These are phyloP conservation scores for Ephydatia muelleri DNA, from an alignment of 37 sponge, comb jelly and placozoan species.

Conservation along the genomic window DNA sequence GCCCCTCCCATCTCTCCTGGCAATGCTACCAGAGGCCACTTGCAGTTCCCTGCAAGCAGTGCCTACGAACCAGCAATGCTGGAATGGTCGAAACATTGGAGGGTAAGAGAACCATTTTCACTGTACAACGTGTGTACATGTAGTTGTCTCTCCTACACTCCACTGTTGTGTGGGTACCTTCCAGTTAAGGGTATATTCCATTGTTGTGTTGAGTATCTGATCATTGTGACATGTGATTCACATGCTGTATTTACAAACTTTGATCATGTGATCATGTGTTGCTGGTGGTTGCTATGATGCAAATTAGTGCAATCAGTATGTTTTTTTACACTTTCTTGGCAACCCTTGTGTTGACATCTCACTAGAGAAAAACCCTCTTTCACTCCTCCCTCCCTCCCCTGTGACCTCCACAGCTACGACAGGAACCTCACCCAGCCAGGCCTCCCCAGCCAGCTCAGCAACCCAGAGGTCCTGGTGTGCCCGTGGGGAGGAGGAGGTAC, in stretches of 20 bases:
- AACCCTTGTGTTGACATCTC: neutral
- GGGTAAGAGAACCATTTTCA: conserved; percentile 25
- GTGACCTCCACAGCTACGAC: conserved; percentile 13
- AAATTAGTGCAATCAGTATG: too few relatives aligned
- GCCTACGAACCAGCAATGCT: conserved; percentile 28
- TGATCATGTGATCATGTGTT: too few relatives aligned
- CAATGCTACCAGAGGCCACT: conserved; percentile 2
- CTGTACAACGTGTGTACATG: too few relatives aligned
- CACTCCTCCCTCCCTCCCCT: neutral
- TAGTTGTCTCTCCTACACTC: neutral
- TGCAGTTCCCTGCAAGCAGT: neutral
- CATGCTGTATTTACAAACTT: too few relatives aligned
- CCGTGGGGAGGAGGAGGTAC: neutral
- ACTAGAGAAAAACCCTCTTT: neutral
- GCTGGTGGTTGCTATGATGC: too few relatives aligned
- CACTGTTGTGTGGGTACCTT: neutral
- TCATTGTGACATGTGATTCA: too few relatives aligned
- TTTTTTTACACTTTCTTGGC: neutral
- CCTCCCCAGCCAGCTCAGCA: conserved; percentile 17
- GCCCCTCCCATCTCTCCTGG: neutral
- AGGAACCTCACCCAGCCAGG: neutral
- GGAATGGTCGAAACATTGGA: conserved; percentile 44
- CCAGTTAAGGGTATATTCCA: neutral
- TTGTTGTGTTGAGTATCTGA: too few relatives aligned
- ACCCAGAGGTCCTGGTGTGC: conserved; percentile 44